Evolutionary conservation across 2,797 vertebrate genomes (phyloP).

Genomic region (Etheostoma nigrum): DNA sequence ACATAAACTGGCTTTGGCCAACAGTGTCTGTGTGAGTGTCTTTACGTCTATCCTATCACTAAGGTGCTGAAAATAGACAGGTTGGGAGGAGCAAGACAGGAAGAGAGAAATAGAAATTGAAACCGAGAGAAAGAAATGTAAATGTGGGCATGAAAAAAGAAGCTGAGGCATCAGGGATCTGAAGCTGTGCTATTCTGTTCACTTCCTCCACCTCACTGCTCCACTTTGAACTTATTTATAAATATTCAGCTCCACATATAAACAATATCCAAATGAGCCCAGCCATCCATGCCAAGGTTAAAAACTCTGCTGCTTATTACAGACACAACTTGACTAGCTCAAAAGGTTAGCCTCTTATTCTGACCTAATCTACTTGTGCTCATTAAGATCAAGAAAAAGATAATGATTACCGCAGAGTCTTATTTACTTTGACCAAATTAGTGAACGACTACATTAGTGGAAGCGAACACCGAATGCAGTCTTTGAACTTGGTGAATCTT

Average conservation of each 20-base stretch:
- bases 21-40: conserved; percentile 45
- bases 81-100: conserved; percentile 65
- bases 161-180: conserved; percentile 79
- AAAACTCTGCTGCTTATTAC: conserved; percentile 76
- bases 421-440: conserved; percentile 77
- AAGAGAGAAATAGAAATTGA: conserved; percentile 66
- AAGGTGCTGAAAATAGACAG: conserved; percentile 80
- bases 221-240: conserved; percentile 85
- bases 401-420: conserved; percentile 72
- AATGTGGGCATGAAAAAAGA: conserved; percentile 79
- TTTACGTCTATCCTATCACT: conserved; percentile 56
- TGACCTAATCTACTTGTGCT: conserved; percentile 75
- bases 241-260: conserved; percentile 82
- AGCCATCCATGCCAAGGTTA: conserved; percentile 83
- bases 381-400: conserved; percentile 80
- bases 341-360: conserved; percentile 73
- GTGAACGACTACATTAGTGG: conserved; percentile 60
- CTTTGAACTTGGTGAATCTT: conserved; percentile 74
- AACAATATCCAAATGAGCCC: conserved; percentile 81
- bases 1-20: conserved; percentile 52
- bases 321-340: conserved; percentile 73
- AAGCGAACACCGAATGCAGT: conserved; percentile 48
- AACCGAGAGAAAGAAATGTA: conserved; percentile 77
- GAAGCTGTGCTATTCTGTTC: conserved; percentile 78
- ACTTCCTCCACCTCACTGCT: conserved; percentile 80